Percentiles rank a stretch among this genome's conserved stretches.
phyloP scores from a whole-genome alignment of 92 coral and sea anemone genomes.

The Scolanthus callimorphus region DNA sequence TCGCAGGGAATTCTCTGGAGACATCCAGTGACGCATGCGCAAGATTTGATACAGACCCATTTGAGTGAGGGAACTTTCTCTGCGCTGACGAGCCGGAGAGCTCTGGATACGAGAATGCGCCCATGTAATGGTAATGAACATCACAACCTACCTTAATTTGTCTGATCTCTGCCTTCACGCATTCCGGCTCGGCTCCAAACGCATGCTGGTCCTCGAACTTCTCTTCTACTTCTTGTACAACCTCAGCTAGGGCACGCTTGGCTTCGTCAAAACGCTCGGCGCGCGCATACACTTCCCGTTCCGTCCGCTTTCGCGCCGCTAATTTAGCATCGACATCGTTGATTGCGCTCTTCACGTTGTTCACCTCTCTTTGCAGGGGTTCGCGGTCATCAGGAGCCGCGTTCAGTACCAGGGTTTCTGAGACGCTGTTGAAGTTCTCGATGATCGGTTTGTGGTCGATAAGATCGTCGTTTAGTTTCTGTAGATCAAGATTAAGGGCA shows the following conservation, averaged over 20 bases:
- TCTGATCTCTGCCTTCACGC: conserved; percentile 53
- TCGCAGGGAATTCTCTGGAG: too few relatives aligned
- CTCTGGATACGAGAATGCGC: too few relatives aligned
- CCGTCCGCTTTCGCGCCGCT: conserved; percentile 56
- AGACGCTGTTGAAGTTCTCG: conserved; percentile 74
- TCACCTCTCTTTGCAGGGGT: conserved; percentile 65
- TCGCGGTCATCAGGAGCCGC: conserved; percentile 68
- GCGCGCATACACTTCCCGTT: conserved; percentile 37
- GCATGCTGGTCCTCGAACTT: conserved; percentile 66
- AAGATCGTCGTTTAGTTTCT: conserved; percentile 67
- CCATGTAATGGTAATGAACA: too few relatives aligned
- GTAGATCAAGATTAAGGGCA: conserved; percentile 1
- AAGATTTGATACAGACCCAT: too few relatives aligned
- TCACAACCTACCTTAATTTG: background rate
- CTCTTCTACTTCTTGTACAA: conserved; percentile 64
- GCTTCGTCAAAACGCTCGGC: conserved; percentile 76
- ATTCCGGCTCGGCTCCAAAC: conserved; percentile 83
- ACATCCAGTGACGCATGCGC: too few relatives aligned
- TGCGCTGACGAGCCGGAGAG: too few relatives aligned
- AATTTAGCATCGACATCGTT: conserved; percentile 56
- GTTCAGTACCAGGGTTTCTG: conserved; percentile 64
- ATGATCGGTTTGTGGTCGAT: conserved; percentile 65
- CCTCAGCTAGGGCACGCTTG: conserved; percentile 57
- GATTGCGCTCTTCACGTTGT: conserved; percentile 70
- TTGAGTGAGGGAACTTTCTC: too few relatives aligned